These are phyloP conservation scores for Chloroceryle inda DNA, from an alignment of 2,797 vertebrate genomes.

Conservation along the genomic window DNA sequence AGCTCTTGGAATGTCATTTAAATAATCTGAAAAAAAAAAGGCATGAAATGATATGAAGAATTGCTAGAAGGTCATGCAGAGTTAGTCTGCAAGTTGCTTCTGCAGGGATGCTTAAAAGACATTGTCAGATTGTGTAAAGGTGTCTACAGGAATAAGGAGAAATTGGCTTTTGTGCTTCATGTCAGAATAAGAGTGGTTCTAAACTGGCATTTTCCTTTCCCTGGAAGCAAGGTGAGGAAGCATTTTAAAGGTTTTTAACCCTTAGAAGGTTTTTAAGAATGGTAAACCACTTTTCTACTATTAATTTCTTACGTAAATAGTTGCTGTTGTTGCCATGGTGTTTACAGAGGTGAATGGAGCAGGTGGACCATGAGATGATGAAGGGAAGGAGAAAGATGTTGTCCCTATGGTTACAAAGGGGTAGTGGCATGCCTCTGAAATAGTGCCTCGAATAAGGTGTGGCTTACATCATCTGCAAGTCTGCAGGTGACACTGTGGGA, in stretches of 20 bases:
- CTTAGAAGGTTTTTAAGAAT: background rate
- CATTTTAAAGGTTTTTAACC: background rate
- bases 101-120: background rate
- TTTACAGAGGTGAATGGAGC: background rate
- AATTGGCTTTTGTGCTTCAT: background rate
- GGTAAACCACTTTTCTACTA: background rate
- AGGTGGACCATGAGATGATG: background rate
- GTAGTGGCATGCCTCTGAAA: background rate
- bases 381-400: background rate
- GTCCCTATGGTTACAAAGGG: background rate
- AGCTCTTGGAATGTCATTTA: background rate
- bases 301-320: slow-evolving; percentile 17
- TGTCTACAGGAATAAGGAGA: background rate
- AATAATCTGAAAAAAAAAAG: background rate
- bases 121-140: background rate
- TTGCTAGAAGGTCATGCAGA: background rate
- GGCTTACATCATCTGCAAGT: background rate
- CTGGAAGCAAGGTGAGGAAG: background rate
- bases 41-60: background rate
- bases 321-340: background rate
- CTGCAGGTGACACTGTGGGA: background rate
- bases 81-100: background rate
- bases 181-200: background rate
- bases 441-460: background rate
- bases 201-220: background rate